Base-by-base conservation (phyloP, 2,113 vertebrate species). In the Festucalex cinctus region DNA sequence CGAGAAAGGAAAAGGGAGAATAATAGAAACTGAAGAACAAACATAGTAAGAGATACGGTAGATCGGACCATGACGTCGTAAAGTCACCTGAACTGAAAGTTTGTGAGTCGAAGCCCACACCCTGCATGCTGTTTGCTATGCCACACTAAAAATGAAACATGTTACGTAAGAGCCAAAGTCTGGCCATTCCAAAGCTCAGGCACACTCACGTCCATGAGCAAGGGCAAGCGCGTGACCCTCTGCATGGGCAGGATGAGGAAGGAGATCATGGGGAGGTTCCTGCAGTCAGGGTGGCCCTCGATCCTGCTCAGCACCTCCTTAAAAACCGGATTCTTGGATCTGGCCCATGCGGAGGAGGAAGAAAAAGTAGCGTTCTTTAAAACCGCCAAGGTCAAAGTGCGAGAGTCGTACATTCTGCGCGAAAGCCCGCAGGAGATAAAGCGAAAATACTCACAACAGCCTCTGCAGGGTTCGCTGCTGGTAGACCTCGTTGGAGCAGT, bases 201-300 rank as follows among this genome's bases (percentile, higher is more conserved):
- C 64, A 49, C 26, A 83, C 96, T 98, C 91, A 99, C 97, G 63
- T 99, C 97, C 95, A 99, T 95, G 63, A 98, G 91, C 16, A 99
- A 78, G 12, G 97, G 97, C 6, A 99, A 94, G 0, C 97, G 95
- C 0, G 97, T 99, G 72, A 98, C 95, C 22, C 97, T 94, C 89
- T 99, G 97, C 97, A 99, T 99, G 73, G 97, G 97, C 20, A 98
- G 95, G 63, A 99, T 99, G 73, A 99, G 96, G 80, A 99, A 99
- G 1, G 97, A 99, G 89, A 96, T 95, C 96, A 98, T 97, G 6
- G 96, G 96, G 60, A 99, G 83, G 75, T 96, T 98, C 80, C 94
- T 84, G 76, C 97, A 99, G 1, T 97, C 96, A 69, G 94, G 90
- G 2, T 98, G 93, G 74, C 90, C 82, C 84, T 99, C 97, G 0